Conservation (phyloP, 2,113 vertebrate genomes). For the Campylomormyrus tamandua region DNA sequence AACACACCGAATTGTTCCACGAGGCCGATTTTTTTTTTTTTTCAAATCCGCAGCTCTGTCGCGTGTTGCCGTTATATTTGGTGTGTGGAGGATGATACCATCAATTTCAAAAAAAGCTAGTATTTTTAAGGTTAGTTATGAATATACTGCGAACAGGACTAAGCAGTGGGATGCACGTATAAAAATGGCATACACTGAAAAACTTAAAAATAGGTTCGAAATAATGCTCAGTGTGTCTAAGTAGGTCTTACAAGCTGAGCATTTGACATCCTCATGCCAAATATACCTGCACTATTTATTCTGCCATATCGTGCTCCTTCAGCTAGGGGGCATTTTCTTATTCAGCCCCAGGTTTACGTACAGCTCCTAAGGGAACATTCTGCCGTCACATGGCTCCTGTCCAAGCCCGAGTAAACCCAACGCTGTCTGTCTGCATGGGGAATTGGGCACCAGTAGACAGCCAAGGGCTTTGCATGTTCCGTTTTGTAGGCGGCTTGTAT, state of each 20-base stretch:
- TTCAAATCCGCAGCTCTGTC: background rate
- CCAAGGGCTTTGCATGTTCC: background rate
- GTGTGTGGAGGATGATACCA: background rate
- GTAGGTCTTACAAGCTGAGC: background rate
- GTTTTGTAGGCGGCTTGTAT: background rate
- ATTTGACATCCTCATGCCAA: background rate
- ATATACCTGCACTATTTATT: background rate
- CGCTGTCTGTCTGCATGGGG: background rate
- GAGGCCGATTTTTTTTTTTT: background rate
- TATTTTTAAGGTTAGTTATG: background rate
- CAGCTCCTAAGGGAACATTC: background rate
- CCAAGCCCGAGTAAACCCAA: background rate
- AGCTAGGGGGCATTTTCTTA: background rate
- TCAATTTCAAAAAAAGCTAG: background rate
- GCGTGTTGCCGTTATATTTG: background rate
- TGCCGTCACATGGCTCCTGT: background rate
- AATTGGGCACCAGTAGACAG: background rate
- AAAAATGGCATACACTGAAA: background rate
- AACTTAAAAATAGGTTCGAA: background rate
- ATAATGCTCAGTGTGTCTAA: background rate
- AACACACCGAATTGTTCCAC: background rate
- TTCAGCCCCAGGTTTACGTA: background rate
- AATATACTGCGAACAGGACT: background rate
- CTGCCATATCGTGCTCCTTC: background rate
- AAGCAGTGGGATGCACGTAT: background rate